phyloP scores from a whole-genome alignment of 2,888 invertebrate species.

The Vannuccia rotundouncinata region DNA sequence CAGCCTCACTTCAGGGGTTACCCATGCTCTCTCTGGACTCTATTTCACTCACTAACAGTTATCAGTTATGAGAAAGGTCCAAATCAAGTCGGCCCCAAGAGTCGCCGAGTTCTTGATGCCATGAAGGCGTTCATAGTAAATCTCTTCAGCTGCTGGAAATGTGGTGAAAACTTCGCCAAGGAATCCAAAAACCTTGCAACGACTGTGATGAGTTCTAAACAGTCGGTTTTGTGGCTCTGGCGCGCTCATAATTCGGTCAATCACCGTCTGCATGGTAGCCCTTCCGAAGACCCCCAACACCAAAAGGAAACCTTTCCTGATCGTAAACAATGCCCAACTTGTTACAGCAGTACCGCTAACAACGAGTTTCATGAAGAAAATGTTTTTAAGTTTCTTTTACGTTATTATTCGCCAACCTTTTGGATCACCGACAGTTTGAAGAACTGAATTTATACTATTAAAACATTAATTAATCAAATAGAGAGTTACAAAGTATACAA shows the following conservation, averaged over 20 bases:
- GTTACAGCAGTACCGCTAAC: neutral
- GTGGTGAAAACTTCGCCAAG: constrained; percentile 37
- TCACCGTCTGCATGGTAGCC: constrained; percentile 27
- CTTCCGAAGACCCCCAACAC: constrained; percentile 37
- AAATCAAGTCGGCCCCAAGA: neutral
- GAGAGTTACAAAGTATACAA: no score
- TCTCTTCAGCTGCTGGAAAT: constrained; percentile 38
- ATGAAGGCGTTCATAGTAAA: constrained; percentile 27
- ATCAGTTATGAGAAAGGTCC: constrained; percentile 31
- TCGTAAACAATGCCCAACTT: constrained; percentile 21
- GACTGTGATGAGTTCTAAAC: neutral
- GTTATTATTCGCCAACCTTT: neutral
- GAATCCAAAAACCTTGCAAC: constrained; percentile 25
- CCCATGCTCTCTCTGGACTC: constrained; percentile 40
- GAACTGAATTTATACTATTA: no score
- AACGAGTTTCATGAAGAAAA: neutral
- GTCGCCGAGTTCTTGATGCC: neutral
- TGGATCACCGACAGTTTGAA: neutral
- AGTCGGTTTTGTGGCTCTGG: constrained; percentile 34
- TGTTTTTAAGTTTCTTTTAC: constrained; percentile 35
- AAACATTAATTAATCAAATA: no score
- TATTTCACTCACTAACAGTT: constrained; percentile 39
- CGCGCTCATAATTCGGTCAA: constrained; percentile 38
- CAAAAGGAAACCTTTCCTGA: constrained; percentile 35
- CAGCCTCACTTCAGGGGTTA: constrained; percentile 34